Conservation (phyloP, 2,888 invertebrate genomes). For the Archips xylosteana region DNA sequence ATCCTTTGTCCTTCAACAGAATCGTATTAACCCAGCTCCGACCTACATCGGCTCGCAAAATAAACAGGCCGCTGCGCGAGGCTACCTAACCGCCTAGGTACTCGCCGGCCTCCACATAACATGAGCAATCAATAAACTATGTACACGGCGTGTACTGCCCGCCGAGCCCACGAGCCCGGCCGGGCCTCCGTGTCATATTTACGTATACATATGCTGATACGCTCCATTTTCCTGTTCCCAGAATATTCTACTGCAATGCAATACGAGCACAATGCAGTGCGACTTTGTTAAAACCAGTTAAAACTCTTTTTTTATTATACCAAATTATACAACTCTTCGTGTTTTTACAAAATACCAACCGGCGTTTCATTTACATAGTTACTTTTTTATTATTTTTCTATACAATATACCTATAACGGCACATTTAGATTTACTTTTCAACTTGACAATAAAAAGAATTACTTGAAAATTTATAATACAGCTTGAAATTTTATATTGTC, state of each 20-base stretch:
- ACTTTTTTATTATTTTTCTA: no score
- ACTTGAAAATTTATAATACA: not conserved
- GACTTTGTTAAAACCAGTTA: not conserved
- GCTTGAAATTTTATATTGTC: not conserved
- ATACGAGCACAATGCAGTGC: not conserved
- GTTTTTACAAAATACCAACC: not conserved
- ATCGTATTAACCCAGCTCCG: not conserved
- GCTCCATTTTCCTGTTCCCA: slow-evolving; percentile 30
- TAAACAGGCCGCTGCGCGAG: slow-evolving; percentile 55
- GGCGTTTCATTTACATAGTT: no score
- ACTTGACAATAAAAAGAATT: no score
- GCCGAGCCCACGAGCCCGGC: slow-evolving; percentile 39
- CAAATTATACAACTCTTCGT: no score
- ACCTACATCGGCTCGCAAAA: slow-evolving; percentile 49
- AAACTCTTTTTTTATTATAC: not conserved
- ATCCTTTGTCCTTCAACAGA: slow-evolving; percentile 8
- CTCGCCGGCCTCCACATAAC: slow-evolving; percentile 46
- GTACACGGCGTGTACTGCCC: slow-evolving; percentile 52
- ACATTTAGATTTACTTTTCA: no score
- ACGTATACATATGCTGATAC: slow-evolving; percentile 29
- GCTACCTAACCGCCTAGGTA: slow-evolving; percentile 56
- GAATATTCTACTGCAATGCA: slow-evolving; percentile 32
- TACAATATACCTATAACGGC: no score
- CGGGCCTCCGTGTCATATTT: slow-evolving; percentile 25
- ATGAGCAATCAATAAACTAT: slow-evolving; percentile 66